Percentiles rank a stretch among this genome's conserved stretches.
phyloP scores from a whole-genome alignment of 2,888 invertebrate genomes.

The Carabus problematicus region DNA sequence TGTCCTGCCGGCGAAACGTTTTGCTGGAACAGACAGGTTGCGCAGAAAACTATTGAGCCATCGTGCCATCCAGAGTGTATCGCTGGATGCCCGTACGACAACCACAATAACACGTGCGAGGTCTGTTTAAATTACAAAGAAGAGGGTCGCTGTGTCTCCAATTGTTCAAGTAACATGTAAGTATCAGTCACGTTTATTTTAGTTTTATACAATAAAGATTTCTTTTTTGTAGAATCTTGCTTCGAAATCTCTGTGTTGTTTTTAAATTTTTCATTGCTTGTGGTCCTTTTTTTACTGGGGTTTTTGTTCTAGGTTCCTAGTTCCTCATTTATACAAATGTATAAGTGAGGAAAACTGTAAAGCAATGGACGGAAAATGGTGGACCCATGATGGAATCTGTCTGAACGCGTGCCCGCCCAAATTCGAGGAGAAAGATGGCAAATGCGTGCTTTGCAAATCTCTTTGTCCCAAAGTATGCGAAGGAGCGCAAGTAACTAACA shows the following conservation, averaged over 20 bases:
- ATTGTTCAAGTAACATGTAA: conserved; percentile 74
- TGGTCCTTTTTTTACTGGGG: conserved; percentile 6
- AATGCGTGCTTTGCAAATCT: conserved; percentile 53
- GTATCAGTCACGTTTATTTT: conserved; percentile 49
- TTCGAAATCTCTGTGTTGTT: not conserved
- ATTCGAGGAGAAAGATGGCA: conserved; percentile 54
- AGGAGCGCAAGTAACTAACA: conserved; percentile 66
- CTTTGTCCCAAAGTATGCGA: conserved; percentile 62
- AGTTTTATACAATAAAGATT: not conserved
- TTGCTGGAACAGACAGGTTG: conserved; percentile 61
- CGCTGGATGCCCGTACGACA: conserved; percentile 72
- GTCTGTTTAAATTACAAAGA: conserved; percentile 68
- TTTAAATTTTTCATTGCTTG: not conserved
- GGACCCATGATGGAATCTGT: conserved; percentile 71
- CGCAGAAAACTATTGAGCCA: conserved; percentile 61
- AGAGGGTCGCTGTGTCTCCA: conserved; percentile 56
- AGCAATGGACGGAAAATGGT: conserved; percentile 58
- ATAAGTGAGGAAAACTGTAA: conserved; percentile 73
- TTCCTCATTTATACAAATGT: conserved; percentile 61
- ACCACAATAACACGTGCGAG: conserved; percentile 65
- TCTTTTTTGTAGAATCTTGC: not conserved
- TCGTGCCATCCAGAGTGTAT: conserved; percentile 78
- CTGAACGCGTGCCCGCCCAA: conserved; percentile 70
- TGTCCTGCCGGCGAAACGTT: conserved; percentile 54
- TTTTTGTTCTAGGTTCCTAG: conserved; percentile 50